Evolutionary conservation across 2,797 vertebrate species (phyloP).

Genomic region (Eupleurogrammus muticus): DNA sequence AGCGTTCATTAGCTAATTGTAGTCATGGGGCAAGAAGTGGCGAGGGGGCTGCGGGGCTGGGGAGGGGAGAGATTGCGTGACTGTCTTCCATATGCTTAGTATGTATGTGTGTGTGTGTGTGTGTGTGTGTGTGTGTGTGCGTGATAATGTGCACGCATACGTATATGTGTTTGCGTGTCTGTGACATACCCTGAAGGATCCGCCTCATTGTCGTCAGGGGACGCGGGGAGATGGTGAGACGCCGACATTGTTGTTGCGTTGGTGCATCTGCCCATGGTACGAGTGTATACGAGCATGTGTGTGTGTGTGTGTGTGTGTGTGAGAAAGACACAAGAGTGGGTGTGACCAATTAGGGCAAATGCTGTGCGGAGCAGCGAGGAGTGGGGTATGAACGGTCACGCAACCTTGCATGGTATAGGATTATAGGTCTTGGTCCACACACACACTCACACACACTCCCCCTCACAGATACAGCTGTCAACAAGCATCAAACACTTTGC

Average conservation of each 20-base stretch:
- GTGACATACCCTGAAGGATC: slow-evolving; percentile 61
- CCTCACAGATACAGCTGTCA: slow-evolving; percentile 74
- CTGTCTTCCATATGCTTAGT: slow-evolving; percentile 63
- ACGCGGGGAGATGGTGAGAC: slow-evolving; percentile 36
- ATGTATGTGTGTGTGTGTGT: slow-evolving; percentile 56
- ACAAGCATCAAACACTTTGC: slow-evolving; percentile 68
- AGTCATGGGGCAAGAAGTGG: slow-evolving; percentile 22
- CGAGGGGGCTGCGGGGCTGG: slow-evolving; percentile 11
- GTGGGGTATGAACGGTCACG: slow-evolving; percentile 72
- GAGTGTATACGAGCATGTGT: too few species aligned
- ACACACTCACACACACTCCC: slow-evolving; percentile 21
- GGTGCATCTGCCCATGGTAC: slow-evolving; percentile 57
- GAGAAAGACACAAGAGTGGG: slow-evolving; percentile 39
- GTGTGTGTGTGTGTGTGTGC: slow-evolving; percentile 60
- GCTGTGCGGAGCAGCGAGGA: slow-evolving; percentile 63
- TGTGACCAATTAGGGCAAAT: slow-evolving; percentile 69
- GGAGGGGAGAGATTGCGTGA: slow-evolving; percentile 57
- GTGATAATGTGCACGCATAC: slow-evolving; percentile 56
- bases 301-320: slow-evolving; percentile 35
- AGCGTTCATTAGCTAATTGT: slow-evolving; percentile 35
- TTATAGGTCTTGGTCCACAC: slow-evolving; percentile 61
- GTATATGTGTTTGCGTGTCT: slow-evolving; percentile 50
- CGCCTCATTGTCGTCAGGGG: slow-evolving; percentile 47
- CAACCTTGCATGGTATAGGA: slow-evolving; percentile 69
- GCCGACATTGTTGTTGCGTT: slow-evolving; percentile 52